Evolutionary conservation across 1,140 invertebrate genomes (phyloP).

Genomic region (Apis cerana): DNA sequence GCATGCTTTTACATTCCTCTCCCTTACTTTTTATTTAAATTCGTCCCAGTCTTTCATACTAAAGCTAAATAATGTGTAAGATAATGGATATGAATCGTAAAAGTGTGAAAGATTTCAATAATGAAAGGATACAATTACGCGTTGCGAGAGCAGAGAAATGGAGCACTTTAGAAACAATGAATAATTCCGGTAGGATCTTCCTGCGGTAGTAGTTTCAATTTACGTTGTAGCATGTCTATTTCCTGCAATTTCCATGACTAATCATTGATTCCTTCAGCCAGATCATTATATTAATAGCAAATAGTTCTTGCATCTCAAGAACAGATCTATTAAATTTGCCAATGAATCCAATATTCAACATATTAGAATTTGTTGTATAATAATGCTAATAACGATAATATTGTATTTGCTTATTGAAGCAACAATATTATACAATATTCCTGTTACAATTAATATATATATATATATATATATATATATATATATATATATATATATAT

Average conservation of each 20-base stretch:
- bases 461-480: no score
- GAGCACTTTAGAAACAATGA: not conserved
- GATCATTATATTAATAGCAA: conserved; percentile 11
- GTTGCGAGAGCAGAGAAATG: not conserved
- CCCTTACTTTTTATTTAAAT: not conserved
- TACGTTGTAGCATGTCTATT: not conserved
- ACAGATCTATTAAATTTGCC: not conserved
- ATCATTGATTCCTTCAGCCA: conserved; percentile 32
- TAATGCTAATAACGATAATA: not conserved
- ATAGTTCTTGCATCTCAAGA: not conserved
- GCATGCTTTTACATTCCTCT: not conserved
- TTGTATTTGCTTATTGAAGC: not conserved
- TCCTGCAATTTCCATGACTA: conserved; percentile 22
- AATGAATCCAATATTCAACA: conserved; percentile 1
- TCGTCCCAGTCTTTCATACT: not conserved
- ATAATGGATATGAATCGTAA: no score
- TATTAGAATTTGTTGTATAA: not conserved
- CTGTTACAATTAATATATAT: no score
- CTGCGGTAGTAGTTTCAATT: not conserved
- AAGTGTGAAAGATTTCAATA: not conserved
- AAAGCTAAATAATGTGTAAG: not conserved
- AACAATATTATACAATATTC: not conserved
- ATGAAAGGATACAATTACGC: not conserved
- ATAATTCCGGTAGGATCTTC: conserved; percentile 7
- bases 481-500: no score